Evolutionary conservation across 1,140 invertebrate genomes (phyloP).

Genomic region (Propsilocerus akamusi): DNA sequence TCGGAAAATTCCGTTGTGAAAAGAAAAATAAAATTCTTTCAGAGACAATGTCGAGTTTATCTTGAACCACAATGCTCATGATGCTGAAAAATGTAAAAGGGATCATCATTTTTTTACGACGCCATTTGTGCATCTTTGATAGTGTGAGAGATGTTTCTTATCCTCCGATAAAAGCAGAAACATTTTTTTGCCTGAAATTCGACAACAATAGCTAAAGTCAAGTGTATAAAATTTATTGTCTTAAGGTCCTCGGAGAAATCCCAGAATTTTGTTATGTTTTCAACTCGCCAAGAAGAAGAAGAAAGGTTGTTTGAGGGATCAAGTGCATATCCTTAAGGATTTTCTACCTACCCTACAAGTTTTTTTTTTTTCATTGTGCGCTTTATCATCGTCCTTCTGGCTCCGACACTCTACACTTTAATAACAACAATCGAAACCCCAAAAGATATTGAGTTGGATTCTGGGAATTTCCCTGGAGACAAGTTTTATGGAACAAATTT

Average conservation of each 20-base stretch:
- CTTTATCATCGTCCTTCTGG: not conserved
- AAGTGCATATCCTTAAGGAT: conserved; percentile 1
- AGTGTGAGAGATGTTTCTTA: not conserved
- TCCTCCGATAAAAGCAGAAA: not conserved
- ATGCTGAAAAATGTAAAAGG: too few relatives aligned
- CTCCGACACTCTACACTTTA: not conserved
- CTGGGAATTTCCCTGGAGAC: conserved; percentile 2
- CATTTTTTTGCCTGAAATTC: not conserved
- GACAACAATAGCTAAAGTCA: conserved; percentile 1
- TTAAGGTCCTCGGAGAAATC: not conserved
- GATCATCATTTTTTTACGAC: not conserved
- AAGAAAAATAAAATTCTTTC: too few relatives aligned
- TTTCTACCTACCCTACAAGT: not conserved
- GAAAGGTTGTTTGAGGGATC: not conserved
- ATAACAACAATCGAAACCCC: not conserved
- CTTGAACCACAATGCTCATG: too few relatives aligned
- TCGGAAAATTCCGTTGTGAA: too few relatives aligned
- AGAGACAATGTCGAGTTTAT: too few relatives aligned
- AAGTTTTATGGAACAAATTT: not conserved
- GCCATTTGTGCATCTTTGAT: not conserved
- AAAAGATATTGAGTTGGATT: not conserved
- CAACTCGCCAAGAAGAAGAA: too few relatives aligned
- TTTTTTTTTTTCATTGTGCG: not conserved
- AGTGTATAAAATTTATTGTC: conserved; percentile 3
- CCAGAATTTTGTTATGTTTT: too few relatives aligned